Conservation (phyloP, 2,797 vertebrate species). For the Chanos chanos region DNA sequence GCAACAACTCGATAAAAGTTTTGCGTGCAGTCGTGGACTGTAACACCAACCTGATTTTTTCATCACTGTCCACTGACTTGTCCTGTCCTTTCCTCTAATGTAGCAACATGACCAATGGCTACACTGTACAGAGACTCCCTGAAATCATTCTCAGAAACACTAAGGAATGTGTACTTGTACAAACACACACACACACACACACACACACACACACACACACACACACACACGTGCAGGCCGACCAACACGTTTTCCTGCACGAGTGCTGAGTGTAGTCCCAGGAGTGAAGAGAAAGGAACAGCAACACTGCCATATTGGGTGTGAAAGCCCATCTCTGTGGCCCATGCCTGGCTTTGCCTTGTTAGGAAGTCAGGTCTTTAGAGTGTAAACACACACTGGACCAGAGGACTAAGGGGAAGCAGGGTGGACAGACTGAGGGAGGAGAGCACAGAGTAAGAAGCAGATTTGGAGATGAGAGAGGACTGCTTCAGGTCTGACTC, state of each 20-base stretch:
- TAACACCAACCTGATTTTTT: too few relatives aligned
- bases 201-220: not conserved
- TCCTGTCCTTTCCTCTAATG: too few relatives aligned
- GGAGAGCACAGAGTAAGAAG: slow-evolving; percentile 16
- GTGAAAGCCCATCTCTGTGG: slow-evolving; percentile 53
- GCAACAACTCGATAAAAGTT: too few relatives aligned
- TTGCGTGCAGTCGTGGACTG: too few relatives aligned
- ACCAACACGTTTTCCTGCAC: slow-evolving; percentile 38
- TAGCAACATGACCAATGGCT: too few relatives aligned
- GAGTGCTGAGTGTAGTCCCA: slow-evolving; percentile 49
- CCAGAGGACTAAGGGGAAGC: slow-evolving; percentile 13
- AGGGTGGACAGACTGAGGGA: slow-evolving; percentile 3
- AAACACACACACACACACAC: slow-evolving; percentile 33
- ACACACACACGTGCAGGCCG: slow-evolving; percentile 14
- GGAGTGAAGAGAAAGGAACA: slow-evolving; percentile 45
- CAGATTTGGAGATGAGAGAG: not conserved
- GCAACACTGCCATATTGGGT: slow-evolving; percentile 76
- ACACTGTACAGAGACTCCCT: slow-evolving; percentile 11
- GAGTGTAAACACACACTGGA: slow-evolving; percentile 66
- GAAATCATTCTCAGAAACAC: not conserved
- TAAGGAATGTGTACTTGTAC: slow-evolving; percentile 40
- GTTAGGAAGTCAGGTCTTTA: slow-evolving; percentile 71
- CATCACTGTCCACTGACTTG: too few relatives aligned
- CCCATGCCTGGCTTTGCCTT: slow-evolving; percentile 65
- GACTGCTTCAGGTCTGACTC: slow-evolving; percentile 36